Evolutionary conservation across 2,113 vertebrate species (phyloP), one percentile per base, ranked within the genome.

Genomic region (Chionodraco myersi): DNA sequence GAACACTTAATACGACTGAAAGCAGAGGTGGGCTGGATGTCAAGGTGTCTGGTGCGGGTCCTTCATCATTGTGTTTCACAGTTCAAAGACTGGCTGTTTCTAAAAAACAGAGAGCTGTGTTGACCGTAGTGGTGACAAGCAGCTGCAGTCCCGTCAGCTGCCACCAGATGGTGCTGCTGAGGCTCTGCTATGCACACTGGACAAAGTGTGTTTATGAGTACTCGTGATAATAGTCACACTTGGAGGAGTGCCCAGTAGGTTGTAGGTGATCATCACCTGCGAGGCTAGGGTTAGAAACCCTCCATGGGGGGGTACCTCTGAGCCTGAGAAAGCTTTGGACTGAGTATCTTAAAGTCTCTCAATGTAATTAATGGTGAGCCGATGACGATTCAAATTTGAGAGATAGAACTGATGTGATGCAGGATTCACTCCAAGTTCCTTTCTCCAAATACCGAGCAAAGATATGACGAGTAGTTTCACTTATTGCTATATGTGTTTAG

Each of bases 71-170:
- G 2, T 45, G 26, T 51, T 26, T 6, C 48, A 53, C 58, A 26
- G 12, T 52, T 51, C n/a, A 36, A 41, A 72, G 34, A 53, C 11
- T 1, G 9, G 5, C 52, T 21, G 10, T 49, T 61, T 30, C 44
- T 13, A 45, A 13, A 5, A 5, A 41, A 45, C 44, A 59, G 26
- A 11, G 11, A 53, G 52, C 0, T 0, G 13, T 48, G 8, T 0
- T 0, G 6, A 44, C 30, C 30, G 3, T 3, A 16, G 2, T 57
- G 51, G 2, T 1, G 16, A 15, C 5, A 1, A 52, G 16, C 10
- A 12, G 49, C 23, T 70, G 47, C 63, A 60, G 10, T 56, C 64
- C 57, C 48, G 10, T 12, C 0, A 26, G 1, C 3, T 8, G 8
- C 52, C 71, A 68, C 61, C 16, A 56, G 71, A 68, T 81, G 64